Base-by-base conservation (phyloP, 2,888 invertebrate genomes). In the Acanthacorydalis orientalis region DNA sequence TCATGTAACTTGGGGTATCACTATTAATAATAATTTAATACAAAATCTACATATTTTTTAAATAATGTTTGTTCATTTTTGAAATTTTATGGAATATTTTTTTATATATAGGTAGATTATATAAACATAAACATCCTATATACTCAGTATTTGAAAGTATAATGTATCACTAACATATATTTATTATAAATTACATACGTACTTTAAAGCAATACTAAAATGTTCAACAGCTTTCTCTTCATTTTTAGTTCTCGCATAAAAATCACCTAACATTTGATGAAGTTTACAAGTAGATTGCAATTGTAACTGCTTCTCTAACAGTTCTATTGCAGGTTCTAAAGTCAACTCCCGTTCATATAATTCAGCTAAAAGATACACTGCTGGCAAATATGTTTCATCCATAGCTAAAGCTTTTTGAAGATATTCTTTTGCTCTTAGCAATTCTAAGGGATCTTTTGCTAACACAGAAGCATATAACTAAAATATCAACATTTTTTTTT, bases 391-490 rank as follows among this genome's bases (percentile, higher is more conserved):
- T n/a, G 69, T 69, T 47, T 79, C 78, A 58, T 87, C 85, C 51
- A 79, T 72, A 49, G 74, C 71, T 43, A 87, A 65, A 0, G 86
- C 84, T 58, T 79, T 80, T 59, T 84, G 81, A 43, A 86, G 64
- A 37, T 81, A 73, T 45, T 75, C 74, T 57, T 80, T 79, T 0
- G 83, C 82, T 61, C 78, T 76, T 4, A 65, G 61, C 35, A 70
- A 64, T 31, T 69, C 68, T 31, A 72, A 65, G 2, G 76, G 73
- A 64, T 83, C 83, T 57, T 80, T 78, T 54, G 80, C 72, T 44
- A 86, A 62, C 0, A 83, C 82, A 47, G 78, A 77, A 0, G 83
- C 85, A 59, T 84, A 82, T 52, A 87, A 68, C 84, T 85, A 59
- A 34, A 70, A 69, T 51, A n/a, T 55, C 50, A 50, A n/a, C 51